Percentiles rank a stretch among this genome's conserved stretches.
Conservation (phyloP, 2,888 invertebrate species). For the Chloromyia formosa region DNA sequence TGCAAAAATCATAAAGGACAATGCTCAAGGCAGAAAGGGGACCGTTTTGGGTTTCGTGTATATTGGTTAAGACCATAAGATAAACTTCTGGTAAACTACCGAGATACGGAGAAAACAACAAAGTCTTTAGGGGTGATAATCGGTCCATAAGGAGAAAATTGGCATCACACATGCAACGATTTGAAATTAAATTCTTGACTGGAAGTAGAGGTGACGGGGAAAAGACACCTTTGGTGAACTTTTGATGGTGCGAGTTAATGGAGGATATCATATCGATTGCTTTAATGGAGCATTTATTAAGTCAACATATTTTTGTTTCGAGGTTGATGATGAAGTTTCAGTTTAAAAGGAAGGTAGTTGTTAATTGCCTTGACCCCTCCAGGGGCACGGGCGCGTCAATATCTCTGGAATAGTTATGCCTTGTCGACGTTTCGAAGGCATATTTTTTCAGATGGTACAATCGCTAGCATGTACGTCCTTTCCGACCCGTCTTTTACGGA, state of each 20-base stretch:
- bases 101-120: not conserved
- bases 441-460: too few species aligned
- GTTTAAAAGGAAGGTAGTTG: too few species aligned
- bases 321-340: too few species aligned
- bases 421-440: too few species aligned
- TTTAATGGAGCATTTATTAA: too few species aligned
- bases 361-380: too few species aligned
- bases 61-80: not conserved
- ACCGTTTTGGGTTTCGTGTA: not conserved
- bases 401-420: too few species aligned
- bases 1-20: constrained; percentile 1
- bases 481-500: too few species aligned
- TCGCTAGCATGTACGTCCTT: too few species aligned
- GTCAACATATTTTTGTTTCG: too few species aligned
- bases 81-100: constrained; percentile 11
- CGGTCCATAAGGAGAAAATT: constrained; percentile 59
- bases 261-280: not conserved
- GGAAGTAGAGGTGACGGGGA: not conserved
- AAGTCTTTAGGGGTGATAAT: constrained; percentile 10
- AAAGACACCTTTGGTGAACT: not conserved
- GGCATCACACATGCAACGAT: constrained; percentile 56
- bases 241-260: not conserved
- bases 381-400: too few species aligned
- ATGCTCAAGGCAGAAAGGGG: not conserved
- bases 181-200: constrained; percentile 45